Percentiles rank a stretch among this genome's conserved stretches.
Evolutionary conservation across 37 sponge, comb jelly and placozoan species (phyloP).

Genomic region (Cladorhizidae sp.): DNA sequence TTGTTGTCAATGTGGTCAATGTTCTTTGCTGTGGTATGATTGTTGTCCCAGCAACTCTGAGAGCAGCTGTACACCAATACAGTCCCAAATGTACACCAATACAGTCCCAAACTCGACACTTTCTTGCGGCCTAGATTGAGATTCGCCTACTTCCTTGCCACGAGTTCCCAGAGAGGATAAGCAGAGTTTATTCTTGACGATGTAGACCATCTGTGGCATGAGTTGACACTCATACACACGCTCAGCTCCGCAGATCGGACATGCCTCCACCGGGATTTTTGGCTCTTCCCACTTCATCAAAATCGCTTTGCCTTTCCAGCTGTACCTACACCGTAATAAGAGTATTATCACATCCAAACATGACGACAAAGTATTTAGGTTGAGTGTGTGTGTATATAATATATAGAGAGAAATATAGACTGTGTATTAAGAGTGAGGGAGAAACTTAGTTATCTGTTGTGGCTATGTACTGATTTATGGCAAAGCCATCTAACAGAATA

Average conservation of each 20-base stretch:
- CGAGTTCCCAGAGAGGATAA: no score
- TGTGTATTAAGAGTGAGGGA: no score
- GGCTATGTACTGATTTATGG: no score
- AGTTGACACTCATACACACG: conserved; percentile 78
- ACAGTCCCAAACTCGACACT: conserved; percentile 81
- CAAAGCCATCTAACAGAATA: no score
- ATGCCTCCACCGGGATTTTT: background rate
- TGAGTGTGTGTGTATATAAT: background rate
- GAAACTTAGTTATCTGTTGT: no score
- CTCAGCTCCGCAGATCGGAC: conserved; percentile 50
- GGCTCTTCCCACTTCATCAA: conserved; percentile 1
- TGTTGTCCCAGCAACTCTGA: conserved; percentile 76
- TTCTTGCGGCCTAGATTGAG: background rate
- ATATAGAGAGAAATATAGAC: no score
- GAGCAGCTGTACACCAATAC: conserved; percentile 69
- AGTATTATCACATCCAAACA: background rate
- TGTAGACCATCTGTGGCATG: conserved; percentile 77
- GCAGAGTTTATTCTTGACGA: conserved; percentile 24
- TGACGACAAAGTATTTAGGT: background rate
- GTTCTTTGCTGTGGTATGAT: background rate
- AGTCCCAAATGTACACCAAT: no score
- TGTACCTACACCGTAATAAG: conserved; percentile 20
- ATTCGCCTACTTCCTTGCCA: background rate
- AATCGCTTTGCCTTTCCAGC: conserved; percentile 20
- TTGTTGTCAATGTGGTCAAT: background rate